These are phyloP conservation scores for Cyprinodon tularosa DNA, from an alignment of 2,113 vertebrate species.

Conservation along the genomic window DNA sequence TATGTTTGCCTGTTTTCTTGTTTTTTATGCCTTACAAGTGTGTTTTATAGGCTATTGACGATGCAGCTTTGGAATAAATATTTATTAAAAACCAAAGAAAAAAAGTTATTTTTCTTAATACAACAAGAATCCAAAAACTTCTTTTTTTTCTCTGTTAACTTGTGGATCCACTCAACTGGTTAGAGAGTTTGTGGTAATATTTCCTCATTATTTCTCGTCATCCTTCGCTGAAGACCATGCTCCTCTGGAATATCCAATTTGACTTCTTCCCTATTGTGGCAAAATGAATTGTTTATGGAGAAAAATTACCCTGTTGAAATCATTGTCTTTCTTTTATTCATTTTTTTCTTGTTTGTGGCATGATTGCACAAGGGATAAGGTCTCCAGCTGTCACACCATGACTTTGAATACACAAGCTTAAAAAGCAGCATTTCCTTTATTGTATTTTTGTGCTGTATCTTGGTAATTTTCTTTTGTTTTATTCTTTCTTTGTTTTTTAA, in stretches of 20 bases:
- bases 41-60: conserved; percentile 68
- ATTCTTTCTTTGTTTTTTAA: conserved; percentile 42
- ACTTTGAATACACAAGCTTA: conserved; percentile 25
- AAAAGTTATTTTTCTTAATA: conserved; percentile 68
- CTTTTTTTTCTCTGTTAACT: conserved; percentile 70
- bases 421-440: conserved; percentile 33
- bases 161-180: conserved; percentile 55
- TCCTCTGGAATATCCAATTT: conserved; percentile 77
- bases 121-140: conserved; percentile 70
- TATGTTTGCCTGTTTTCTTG: conserved; percentile 59
- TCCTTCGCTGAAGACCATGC: conserved; percentile 70
- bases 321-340: conserved; percentile 30
- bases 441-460: conserved; percentile 48
- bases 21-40: conserved; percentile 53
- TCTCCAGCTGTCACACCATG: conserved; percentile 50
- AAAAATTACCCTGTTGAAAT: conserved; percentile 73
- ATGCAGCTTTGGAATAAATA: conserved; percentile 72
- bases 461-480: conserved; percentile 53
- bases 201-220: conserved; percentile 81
- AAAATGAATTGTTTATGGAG: conserved; percentile 78
- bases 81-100: conserved; percentile 58
- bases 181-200: conserved; percentile 76
- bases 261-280: conserved; percentile 69
- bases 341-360: conserved; percentile 32
- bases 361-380: conserved; percentile 55